A percentile compares a stretch with the other conserved stretches of the same genome.
phyloP scores from a whole-genome alignment of 2,113 vertebrate species.

The Urocolius indicus region DNA sequence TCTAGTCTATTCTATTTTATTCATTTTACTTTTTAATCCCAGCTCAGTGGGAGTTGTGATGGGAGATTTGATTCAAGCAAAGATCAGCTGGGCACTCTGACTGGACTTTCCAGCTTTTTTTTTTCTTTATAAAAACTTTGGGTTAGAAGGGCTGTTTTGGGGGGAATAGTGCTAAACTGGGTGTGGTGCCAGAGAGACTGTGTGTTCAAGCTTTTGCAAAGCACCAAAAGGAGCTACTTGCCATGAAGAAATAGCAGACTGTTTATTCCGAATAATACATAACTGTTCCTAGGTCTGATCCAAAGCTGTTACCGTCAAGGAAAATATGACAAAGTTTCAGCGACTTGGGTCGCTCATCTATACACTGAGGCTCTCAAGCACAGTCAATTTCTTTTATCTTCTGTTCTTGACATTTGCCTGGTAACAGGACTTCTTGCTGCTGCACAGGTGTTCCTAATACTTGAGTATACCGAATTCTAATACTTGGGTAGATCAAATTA shows the following conservation, averaged over 20 bases:
- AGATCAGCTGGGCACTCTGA: conserved; percentile 59
- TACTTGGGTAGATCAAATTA: background rate
- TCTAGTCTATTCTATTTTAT: background rate
- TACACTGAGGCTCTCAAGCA: background rate
- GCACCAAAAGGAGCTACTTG: background rate
- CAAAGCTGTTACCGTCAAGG: background rate
- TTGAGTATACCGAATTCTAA: background rate
- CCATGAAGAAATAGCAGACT: background rate
- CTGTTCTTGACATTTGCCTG: background rate
- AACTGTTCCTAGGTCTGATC: background rate
- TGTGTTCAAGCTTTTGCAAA: background rate
- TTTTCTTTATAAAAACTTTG: background rate
- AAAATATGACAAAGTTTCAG: background rate
- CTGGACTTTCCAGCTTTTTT: conserved; percentile 4
- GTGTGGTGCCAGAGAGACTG: background rate
- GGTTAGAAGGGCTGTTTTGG: background rate
- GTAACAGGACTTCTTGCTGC: background rate
- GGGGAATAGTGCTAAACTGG: background rate
- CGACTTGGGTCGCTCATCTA: background rate
- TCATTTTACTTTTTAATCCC: no score
- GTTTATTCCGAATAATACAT: background rate
- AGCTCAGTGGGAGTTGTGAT: background rate
- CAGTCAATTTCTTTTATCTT: background rate
- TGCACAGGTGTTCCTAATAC: background rate
- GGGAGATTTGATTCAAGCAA: conserved; percentile 50